These are phyloP conservation scores for Caenorhabditis becei DNA, from an alignment of 2,888 invertebrate genomes.

Conservation along the genomic window DNA sequence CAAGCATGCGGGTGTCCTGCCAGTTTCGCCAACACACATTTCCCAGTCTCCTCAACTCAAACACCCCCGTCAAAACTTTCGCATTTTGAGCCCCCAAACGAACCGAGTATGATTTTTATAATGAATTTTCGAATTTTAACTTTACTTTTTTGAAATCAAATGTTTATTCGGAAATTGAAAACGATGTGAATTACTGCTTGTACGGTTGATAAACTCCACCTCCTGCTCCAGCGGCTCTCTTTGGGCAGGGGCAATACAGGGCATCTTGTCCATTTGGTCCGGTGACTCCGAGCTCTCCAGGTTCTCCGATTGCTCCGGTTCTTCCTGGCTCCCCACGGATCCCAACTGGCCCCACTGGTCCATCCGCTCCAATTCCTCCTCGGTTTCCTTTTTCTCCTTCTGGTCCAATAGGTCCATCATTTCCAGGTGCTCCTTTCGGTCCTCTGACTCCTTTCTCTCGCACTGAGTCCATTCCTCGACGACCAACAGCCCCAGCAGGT, in stretches of 20 bases:
- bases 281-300: slow-evolving; percentile 41
- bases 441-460: slow-evolving; percentile 64
- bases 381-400: slow-evolving; percentile 56
- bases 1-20: slow-evolving; percentile 14
- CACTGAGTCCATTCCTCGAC: slow-evolving; percentile 63
- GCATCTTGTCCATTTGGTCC: slow-evolving; percentile 59
- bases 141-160: neutral
- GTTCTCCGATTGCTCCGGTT: slow-evolving; percentile 45
- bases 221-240: slow-evolving; percentile 40
- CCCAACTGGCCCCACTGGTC: slow-evolving; percentile 39
- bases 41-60: slow-evolving; percentile 1
- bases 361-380: slow-evolving; percentile 59
- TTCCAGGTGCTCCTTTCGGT: slow-evolving; percentile 54
- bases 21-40: slow-evolving; percentile 10
- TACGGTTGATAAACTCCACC: slow-evolving; percentile 60
- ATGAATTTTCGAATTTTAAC: neutral
- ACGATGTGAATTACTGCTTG: slow-evolving; percentile 30
- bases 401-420: slow-evolving; percentile 43
- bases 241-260: slow-evolving; percentile 66
- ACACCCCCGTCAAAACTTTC: slow-evolving; percentile 26
- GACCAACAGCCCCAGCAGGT: slow-evolving; percentile 47
- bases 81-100: slow-evolving; percentile 16
- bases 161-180: no score
- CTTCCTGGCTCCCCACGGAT: slow-evolving; percentile 49
- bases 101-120: slow-evolving; percentile 9